These are phyloP conservation scores for Zaprionus vittiger DNA, from an alignment of 1,140 invertebrate species.

Conservation along the genomic window DNA sequence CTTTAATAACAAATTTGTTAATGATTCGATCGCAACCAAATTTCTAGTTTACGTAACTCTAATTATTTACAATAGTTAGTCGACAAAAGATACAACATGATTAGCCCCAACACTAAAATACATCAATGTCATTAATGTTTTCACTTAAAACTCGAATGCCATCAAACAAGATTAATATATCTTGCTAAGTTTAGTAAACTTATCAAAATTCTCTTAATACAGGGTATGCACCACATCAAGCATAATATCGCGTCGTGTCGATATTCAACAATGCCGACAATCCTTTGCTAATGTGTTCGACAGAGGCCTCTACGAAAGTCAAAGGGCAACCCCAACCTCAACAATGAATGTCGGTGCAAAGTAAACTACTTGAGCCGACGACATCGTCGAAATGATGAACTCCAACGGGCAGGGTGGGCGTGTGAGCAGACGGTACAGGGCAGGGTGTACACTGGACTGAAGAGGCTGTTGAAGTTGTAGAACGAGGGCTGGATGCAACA, in stretches of 20 bases:
- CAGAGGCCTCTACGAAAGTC: constrained; percentile 32
- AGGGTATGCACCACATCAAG: constrained; percentile 12
- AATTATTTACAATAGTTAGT: too few species aligned
- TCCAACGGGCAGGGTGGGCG: neutral
- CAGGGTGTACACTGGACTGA: neutral
- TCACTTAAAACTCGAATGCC: too few species aligned
- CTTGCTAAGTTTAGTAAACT: neutral
- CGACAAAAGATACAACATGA: too few species aligned
- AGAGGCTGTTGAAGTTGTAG: neutral
- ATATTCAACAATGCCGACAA: constrained; percentile 50
- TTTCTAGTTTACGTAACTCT: too few species aligned
- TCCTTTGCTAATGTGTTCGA: constrained; percentile 41
- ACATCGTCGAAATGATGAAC: constrained; percentile 49
- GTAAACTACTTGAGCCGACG: constrained; percentile 53
- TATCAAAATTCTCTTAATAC: neutral
- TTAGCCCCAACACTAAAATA: too few species aligned
- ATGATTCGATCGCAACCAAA: too few species aligned
- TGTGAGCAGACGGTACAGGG: neutral
- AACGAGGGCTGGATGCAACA: neutral
- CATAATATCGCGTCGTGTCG: constrained; percentile 29
- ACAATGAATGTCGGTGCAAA: constrained; percentile 47
- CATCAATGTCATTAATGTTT: too few species aligned
- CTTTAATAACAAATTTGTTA: too few species aligned
- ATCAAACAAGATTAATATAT: neutral
- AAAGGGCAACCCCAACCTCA: constrained; percentile 23